Conservation (phyloP, 2,113 vertebrate genomes). For the Vombatus ursinus region DNA sequence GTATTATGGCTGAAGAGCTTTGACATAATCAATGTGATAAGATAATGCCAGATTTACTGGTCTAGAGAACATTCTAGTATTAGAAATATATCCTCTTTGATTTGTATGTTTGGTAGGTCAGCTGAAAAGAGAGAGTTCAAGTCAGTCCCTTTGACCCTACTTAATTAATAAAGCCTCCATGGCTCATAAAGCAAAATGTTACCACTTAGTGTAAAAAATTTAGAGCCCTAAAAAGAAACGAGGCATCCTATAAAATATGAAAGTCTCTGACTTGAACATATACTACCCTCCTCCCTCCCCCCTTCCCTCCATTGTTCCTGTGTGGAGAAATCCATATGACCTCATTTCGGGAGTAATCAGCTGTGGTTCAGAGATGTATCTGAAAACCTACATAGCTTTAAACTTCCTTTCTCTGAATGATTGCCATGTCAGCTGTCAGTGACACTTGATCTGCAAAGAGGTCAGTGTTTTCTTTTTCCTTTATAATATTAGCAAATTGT, state of each 20-base stretch:
- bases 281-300: background rate
- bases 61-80: constrained; percentile 81
- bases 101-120: constrained; percentile 68
- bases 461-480: constrained; percentile 67
- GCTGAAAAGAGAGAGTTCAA: constrained; percentile 62
- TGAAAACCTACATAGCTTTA: constrained; percentile 67
- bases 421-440: constrained; percentile 72
- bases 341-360: constrained; percentile 69
- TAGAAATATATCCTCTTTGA: constrained; percentile 79
- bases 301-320: constrained; percentile 54
- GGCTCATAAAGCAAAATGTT: constrained; percentile 51
- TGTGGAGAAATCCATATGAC: constrained; percentile 61
- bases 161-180: constrained; percentile 66
- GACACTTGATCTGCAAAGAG: constrained; percentile 69
- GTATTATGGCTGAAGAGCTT: constrained; percentile 81
- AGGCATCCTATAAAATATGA: constrained; percentile 39
- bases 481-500: constrained; percentile 73
- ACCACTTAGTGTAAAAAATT: constrained; percentile 63
- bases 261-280: constrained; percentile 46
- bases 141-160: constrained; percentile 58
- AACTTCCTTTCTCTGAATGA: constrained; percentile 50
- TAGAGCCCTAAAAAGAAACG: constrained; percentile 60
- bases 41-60: constrained; percentile 85
- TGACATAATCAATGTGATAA: constrained; percentile 83
- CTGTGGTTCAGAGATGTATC: constrained; percentile 48